phyloP scores from a whole-genome alignment of 1,140 invertebrate genomes.

The Parapsyche elsis region DNA sequence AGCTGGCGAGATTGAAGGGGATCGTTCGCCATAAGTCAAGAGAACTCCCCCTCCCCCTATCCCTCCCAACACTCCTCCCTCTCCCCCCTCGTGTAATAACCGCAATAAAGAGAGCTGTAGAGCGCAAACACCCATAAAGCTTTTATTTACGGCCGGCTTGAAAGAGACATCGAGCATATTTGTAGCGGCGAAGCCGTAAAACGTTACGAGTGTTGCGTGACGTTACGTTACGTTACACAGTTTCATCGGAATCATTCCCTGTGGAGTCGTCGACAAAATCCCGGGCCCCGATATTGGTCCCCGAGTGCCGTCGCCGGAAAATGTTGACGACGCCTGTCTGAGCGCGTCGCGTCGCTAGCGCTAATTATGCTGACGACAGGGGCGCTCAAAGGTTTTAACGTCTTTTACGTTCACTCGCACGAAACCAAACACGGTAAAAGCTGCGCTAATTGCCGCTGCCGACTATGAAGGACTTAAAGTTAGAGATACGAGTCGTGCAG shows the following conservation, averaged over 20 bases:
- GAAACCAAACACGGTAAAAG: too few relatives aligned
- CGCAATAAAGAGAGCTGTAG: slow-evolving; percentile 55
- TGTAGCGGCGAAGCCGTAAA: slow-evolving; percentile 48
- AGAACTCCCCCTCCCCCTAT: too few relatives aligned
- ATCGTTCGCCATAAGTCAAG: slow-evolving; percentile 42
- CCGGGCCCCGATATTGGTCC: too few relatives aligned
- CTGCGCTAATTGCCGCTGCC: too few relatives aligned
- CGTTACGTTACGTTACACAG: slow-evolving; percentile 47
- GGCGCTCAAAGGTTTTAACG: background rate
- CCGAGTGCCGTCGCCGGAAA: background rate
- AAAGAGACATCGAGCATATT: slow-evolving; percentile 53
- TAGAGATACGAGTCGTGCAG: too few relatives aligned
- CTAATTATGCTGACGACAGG: background rate
- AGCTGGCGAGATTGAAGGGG: background rate
- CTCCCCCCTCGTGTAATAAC: slow-evolving; percentile 49
- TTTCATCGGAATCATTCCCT: slow-evolving; percentile 54
- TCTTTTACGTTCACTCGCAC: too few relatives aligned
- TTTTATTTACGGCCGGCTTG: slow-evolving; percentile 52
- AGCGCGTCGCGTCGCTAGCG: background rate
- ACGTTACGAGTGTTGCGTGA: slow-evolving; percentile 52
- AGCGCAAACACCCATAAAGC: slow-evolving; percentile 55
- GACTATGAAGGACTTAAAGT: too few relatives aligned
- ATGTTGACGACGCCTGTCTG: background rate
- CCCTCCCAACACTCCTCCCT: background rate
- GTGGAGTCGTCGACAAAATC: slow-evolving; percentile 5